phyloP scores from a whole-genome alignment of 2,797 vertebrate genomes.

The Tenualosa ilisha region DNA sequence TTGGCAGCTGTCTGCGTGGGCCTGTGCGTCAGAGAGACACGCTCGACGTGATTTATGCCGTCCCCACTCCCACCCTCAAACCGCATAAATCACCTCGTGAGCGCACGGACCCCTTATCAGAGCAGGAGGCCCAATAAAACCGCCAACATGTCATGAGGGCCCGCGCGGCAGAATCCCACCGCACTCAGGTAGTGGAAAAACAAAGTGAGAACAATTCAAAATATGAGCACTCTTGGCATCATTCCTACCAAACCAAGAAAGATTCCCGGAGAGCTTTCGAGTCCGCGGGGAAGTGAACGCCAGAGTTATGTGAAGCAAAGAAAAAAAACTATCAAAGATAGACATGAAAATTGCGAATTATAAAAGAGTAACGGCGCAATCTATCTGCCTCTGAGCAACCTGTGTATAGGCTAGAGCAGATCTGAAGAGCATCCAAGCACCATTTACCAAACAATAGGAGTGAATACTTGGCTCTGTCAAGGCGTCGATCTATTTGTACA shows the following conservation, averaged over 20 bases:
- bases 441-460: conserved; percentile 27
- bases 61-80: conserved; percentile 49
- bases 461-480: conserved; percentile 1
- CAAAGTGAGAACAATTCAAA: conserved; percentile 61
- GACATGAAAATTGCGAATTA: conserved; percentile 2
- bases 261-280: conserved; percentile 32
- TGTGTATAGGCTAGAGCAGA: neutral
- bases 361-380: neutral
- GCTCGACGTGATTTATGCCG: conserved; percentile 14
- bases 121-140: conserved; percentile 67
- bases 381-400: conserved; percentile 3
- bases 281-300: conserved; percentile 30
- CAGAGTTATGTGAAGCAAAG: conserved; percentile 57
- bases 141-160: conserved; percentile 62
- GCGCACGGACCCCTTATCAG: conserved; percentile 69
- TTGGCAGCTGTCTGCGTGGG: conserved; percentile 11
- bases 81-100: conserved; percentile 69
- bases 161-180: conserved; percentile 49
- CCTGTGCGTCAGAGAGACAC: conserved; percentile 17
- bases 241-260: conserved; percentile 28
- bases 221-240: conserved; percentile 65
- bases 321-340: conserved; percentile 48
- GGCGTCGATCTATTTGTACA: neutral
- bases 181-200: conserved; percentile 65
- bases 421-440: conserved; percentile 45